These are phyloP conservation scores for Troides oblongomaculatus DNA, from an alignment of 2,888 invertebrate genomes.

Conservation along the genomic window DNA sequence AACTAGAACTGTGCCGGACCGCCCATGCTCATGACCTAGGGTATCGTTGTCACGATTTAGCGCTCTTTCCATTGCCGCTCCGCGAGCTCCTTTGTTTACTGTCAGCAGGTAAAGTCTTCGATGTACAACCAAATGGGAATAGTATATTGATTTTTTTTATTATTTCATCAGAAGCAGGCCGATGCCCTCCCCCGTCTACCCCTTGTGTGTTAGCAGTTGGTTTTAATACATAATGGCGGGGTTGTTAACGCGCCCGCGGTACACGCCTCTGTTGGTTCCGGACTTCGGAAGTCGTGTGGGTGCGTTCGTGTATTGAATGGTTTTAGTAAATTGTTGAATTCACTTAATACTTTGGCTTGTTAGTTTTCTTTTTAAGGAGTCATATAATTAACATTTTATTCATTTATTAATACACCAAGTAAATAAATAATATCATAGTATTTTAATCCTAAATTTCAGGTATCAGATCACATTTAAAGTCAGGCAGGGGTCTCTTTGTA, in stretches of 20 bases:
- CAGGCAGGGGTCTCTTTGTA: no score
- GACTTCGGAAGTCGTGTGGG: constrained; percentile 8
- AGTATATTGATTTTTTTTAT: constrained; percentile 20
- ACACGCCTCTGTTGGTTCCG: constrained; percentile 26
- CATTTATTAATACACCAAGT: no score
- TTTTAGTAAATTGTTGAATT: no score
- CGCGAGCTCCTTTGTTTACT: background rate
- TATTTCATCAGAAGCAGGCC: constrained; percentile 19
- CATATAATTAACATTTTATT: no score
- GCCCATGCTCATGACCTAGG: constrained; percentile 29
- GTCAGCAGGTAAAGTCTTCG: background rate
- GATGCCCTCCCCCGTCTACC: constrained; percentile 10
- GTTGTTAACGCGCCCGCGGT: constrained; percentile 4
- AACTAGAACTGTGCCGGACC: background rate
- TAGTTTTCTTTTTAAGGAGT: no score
- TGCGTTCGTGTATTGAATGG: background rate
- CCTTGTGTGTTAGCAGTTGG: background rate
- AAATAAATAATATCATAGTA: no score
- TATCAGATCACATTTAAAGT: no score
- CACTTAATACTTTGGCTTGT: no score
- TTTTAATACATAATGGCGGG: constrained; percentile 12
- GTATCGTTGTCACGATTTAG: constrained; percentile 3
- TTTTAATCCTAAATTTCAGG: no score
- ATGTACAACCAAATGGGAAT: constrained; percentile 14
- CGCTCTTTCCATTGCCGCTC: constrained; percentile 11